Evolutionary conservation across 2,888 invertebrate genomes (phyloP), one percentile per base, ranked within the genome.

Genomic region (Cryptocephalus primarius): DNA sequence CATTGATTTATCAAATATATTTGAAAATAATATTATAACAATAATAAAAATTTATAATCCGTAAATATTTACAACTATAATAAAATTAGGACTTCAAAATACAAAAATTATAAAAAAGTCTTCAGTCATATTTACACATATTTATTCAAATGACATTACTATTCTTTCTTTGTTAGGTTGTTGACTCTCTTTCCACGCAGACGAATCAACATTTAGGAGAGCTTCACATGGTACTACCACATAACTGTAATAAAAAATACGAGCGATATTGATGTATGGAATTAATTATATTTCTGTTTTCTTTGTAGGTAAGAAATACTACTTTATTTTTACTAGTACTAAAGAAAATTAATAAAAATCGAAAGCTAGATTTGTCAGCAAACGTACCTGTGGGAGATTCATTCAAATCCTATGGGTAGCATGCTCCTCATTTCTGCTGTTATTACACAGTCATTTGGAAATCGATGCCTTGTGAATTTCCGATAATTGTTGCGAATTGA

Each of bases 371-470:
- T 32, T 33, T 11, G 2, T 1, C 8, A 1, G 10, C 22, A 9
- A 22, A 13, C 43, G 2, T 71, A 81, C 81, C 64, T 61, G 56
- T 70, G 58, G 0, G 82, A 79, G 53, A 85, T 77, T 50, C 75
- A 67, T 60, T 79, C 75, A 63, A 88, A 87, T 0, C 83, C 83
- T 55, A 74, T 73, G 0, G 74, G 74, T 63, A 88, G 88, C 64
- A 87, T 79, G 43, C 75, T 74, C 51, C 72, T 61, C 8, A 88
- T 77, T n/a, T 56, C 84, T 80, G 0, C 83, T 81, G 66, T 90
- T 89, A 65, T 91, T 87, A 63, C 90, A 90, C 48, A 90, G 72
- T 31, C 89, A 67, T 42, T 88, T 78, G 0, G 89, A 82, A 68
- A 89, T 79, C 33, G 82, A 86, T 0, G 82, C 71, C 62, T 87